Evolutionary conservation across 2,888 invertebrate genomes (phyloP), one percentile per base, ranked within the genome.

Genomic region (Apodemia duryi): DNA sequence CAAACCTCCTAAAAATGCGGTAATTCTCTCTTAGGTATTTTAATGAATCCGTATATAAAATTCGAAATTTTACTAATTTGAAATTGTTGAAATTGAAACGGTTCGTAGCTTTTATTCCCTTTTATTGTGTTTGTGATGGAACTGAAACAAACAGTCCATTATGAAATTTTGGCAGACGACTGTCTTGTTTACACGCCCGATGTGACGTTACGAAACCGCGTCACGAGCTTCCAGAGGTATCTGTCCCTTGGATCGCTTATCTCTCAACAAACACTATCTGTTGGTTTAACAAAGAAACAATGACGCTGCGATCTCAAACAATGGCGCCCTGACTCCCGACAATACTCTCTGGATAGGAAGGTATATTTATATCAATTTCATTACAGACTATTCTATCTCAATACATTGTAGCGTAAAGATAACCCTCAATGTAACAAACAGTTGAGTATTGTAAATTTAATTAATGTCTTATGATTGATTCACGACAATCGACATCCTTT

Each of bases 261-360:
- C 64, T 41, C 76, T 66, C 75, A 72, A 71, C 77, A 81, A 74
- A 77, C 81, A 74, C 70, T 75, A 6, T 1, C 76, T 77, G 75
- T 85, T 84, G 83, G 79, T 76, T 72, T 76, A 75, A 75, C 76
- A 77, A 77, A 78, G 75, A 77, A 82, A 81, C 82, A 83, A 81
- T 80, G 77, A 77, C 72, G 73, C 77, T 75, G 74, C 71, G 77
- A 77, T 71, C 77, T 71, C 77, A 78, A 78, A 85, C 84, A 85
- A 83, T 77, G 68, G 72, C 76, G 75, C 78, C 78, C 73, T 73
- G 72, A 74, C 11, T 32, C 35, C 57, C 13, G 57, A 57, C 57
- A 35, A 57, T 57, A 32, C 13, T 32, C 29, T 57, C 57, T 6
- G 57, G 64, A 54, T 11, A 29, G 5, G 29, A 63, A 32, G 62